phyloP scores from a whole-genome alignment of 2,797 vertebrate species.

The Remorina albescens region DNA sequence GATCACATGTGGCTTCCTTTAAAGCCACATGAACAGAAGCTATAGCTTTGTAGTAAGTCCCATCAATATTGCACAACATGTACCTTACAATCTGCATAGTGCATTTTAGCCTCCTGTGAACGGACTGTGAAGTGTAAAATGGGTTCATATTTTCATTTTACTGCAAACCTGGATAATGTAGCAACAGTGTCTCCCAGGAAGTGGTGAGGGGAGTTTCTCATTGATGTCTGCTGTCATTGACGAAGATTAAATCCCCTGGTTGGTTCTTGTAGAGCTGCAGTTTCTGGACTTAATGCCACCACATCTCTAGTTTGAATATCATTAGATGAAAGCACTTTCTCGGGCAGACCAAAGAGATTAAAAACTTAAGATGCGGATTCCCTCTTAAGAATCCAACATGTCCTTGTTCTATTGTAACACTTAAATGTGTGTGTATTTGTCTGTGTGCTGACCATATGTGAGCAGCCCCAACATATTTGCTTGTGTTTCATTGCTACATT shows the following conservation, averaged over 20 bases:
- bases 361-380: conserved; percentile 41
- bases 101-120: not conserved
- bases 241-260: conserved; percentile 13
- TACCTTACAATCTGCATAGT: not conserved
- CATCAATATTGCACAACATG: conserved; percentile 35
- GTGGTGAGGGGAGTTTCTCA: not conserved
- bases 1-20: conserved; percentile 50
- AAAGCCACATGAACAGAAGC: conserved; percentile 45
- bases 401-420: conserved; percentile 43
- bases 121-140: not conserved
- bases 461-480: conserved; percentile 22
- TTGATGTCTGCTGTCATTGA: conserved; percentile 16
- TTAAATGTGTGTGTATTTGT: conserved; percentile 13
- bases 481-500: conserved; percentile 26
- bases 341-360: conserved; percentile 43
- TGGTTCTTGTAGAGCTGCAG: conserved; percentile 34
- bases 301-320: conserved; percentile 25
- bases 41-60: conserved; percentile 14
- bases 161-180: conserved; percentile 12
- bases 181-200: not conserved
- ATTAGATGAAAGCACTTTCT: conserved; percentile 34
- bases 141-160: not conserved
- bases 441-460: conserved; percentile 3
- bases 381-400: conserved; percentile 30
- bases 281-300: conserved; percentile 20